A percentile compares a stretch with the other conserved stretches of the same genome.
These are phyloP conservation scores for Zelleria hepariella DNA, from an alignment of 2,888 invertebrate species.

Conservation along the genomic window DNA sequence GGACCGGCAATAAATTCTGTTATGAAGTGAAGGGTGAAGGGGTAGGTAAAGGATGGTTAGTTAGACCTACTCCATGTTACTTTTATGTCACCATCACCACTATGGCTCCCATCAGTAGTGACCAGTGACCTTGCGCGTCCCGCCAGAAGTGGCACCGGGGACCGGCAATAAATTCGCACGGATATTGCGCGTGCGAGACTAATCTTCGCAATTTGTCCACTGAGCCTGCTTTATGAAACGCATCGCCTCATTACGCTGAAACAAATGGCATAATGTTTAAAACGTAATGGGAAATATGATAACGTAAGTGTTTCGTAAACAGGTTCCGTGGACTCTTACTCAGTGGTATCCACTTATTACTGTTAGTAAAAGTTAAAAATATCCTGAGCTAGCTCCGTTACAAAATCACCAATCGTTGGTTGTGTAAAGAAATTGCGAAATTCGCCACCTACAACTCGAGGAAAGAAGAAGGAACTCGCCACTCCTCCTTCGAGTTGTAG, in stretches of 20 bases:
- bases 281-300: background rate
- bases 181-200: constrained; percentile 18
- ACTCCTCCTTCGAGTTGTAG: background rate
- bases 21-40: too few species aligned
- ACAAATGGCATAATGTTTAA: background rate
- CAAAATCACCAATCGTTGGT: too few species aligned
- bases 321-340: background rate
- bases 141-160: background rate
- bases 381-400: too few species aligned
- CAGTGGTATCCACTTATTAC: too few species aligned
- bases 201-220: constrained; percentile 21
- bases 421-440: too few species aligned
- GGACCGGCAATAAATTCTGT: too few species aligned
- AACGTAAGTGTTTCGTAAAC: background rate
- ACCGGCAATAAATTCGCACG: constrained; percentile 19
- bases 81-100: background rate
- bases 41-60: too few species aligned
- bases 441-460: background rate
- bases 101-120: background rate
- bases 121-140: background rate
- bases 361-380: too few species aligned
- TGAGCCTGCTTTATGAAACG: constrained; percentile 15
- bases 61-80: too few species aligned
- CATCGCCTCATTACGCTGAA: constrained; percentile 2
- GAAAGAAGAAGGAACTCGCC: background rate